Evolutionary conservation across 2,888 invertebrate species (phyloP), one percentile per base, ranked within the genome.

Genomic region (Nemotelus pantherinus): DNA sequence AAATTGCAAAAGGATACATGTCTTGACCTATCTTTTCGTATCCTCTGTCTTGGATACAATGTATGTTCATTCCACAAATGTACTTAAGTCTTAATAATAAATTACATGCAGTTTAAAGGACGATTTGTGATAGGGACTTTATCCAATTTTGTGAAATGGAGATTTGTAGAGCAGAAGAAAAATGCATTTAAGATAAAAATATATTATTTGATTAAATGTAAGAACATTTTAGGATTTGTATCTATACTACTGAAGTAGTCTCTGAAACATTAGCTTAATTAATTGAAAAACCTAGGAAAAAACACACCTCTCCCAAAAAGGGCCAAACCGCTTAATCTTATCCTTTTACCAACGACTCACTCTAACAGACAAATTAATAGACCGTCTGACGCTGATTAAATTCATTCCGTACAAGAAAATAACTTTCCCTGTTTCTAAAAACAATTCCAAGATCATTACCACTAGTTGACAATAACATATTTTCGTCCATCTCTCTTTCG

Each of bases 81-180:
- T 25, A 44, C 47, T 74, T 74, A 74, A 74, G 74, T 60, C 74
- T 10, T 60, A 74, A 60, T 74, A 60, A 74, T 60, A 74, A 74
- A 74, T 74, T 58, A 74, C 48, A 48, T 60, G 44, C 60, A 72
- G 44, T 72, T 58, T 57, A 72, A 72, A 48, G 39, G 41, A n/a
- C 45, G 53, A 58, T 72, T 58, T 58, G 0, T 25, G 25, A 25
- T 25, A 25, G 25, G 25, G 25, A 25, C 25, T 25, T 25, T 25
- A 25, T 25, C 25, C 25, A 25, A 25, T 25, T 25, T 25, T 25
- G 25, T 25, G 25, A 25, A 25, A 25, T 25, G 25, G 25, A 25
- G 25, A 1, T 25, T 25, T 25, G 25, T 25, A 25, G 25, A 1
- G 1, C 1, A 25, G 25, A 25, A 25, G 25, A 25, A 25, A 25